Evolutionary conservation across 2,113 vertebrate species (phyloP), one percentile per base, ranked within the genome.

Genomic region (Hydrolagus affinis): DNA sequence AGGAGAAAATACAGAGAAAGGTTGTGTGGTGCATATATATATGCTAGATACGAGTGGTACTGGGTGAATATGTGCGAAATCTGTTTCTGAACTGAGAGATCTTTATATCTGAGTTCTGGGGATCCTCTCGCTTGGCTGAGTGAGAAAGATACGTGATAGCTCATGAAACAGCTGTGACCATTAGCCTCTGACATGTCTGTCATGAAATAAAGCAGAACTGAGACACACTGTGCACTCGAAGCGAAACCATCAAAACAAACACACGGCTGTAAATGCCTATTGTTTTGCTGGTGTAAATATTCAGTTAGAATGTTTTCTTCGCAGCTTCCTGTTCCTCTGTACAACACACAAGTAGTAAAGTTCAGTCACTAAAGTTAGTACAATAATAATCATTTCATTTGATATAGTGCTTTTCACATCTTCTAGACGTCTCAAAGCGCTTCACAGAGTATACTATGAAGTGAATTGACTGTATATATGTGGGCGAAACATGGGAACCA

Each of bases 151-250:
- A 44, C 25, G 75, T 44, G 75, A 60, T 23, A 60, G 56, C 56
- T 59, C 75, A 78, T 25, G 57, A n/a, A 78, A 78, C 75, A 78
- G 75, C 75, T 59, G 75, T 59, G 60, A 19, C 75, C 75, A 59
- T 30, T 44, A 78, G 75, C 60, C 75, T 78, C 57, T 78, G 75
- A 57, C 11, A 23, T 12, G 23, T 23, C 56, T 60, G 56, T 59
- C n/a, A 59, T 57, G 60, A 78, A 78, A 78, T 78, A 78, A 57
- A 78, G 56, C 75, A 60, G 75, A 12, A 57, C 30, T 78, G 57
- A n/a, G 75, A 60, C 57, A 77, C 75, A 77, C 44, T 23, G 3
- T 23, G 75, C 56, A 60, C n/a, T 59, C 23, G 75, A 78, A 78
- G 44, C 8, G 21, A 60, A 57, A 32, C 57, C 23, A 60, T 78